phyloP scores from a whole-genome alignment of 2,113 vertebrate species.

The Oryctolagus cuniculus region DNA sequence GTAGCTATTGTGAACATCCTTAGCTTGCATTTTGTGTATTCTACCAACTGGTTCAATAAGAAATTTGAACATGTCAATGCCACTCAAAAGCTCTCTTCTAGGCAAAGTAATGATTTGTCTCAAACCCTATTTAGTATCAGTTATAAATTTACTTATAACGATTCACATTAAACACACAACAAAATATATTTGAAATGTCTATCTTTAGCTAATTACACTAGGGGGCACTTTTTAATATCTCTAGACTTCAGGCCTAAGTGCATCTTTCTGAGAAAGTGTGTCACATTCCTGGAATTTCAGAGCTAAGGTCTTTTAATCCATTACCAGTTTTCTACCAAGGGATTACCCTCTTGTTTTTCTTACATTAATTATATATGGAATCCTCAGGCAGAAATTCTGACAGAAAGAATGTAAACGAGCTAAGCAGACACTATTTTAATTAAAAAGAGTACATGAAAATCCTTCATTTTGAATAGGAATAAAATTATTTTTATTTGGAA shows the following conservation, averaged over 20 bases:
- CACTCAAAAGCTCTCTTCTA: not conserved
- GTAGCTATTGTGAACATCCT: not conserved
- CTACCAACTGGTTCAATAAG: not conserved
- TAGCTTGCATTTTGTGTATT: not conserved
- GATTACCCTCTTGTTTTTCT: constrained; percentile 84
- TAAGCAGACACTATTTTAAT: constrained; percentile 80
- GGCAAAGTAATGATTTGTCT: constrained; percentile 22
- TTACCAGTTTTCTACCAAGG: constrained; percentile 83
- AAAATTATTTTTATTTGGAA: constrained; percentile 72
- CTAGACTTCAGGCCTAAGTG: constrained; percentile 66
- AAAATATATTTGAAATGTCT: constrained; percentile 40
- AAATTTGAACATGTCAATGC: not conserved
- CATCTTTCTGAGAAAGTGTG: constrained; percentile 76
- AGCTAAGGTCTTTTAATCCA: constrained; percentile 80
- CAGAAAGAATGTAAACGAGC: constrained; percentile 82
- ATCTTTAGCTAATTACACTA: constrained; percentile 69
- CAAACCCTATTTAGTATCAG: constrained; percentile 17
- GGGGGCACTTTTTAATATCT: constrained; percentile 54
- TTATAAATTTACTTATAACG: constrained; percentile 45
- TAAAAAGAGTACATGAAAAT: constrained; percentile 73
- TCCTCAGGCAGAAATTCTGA: constrained; percentile 82
- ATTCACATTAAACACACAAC: constrained; percentile 44
- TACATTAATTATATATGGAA: constrained; percentile 87
- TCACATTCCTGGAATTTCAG: constrained; percentile 80
- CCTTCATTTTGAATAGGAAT: constrained; percentile 62